Evolutionary conservation across 1,140 invertebrate genomes (phyloP), one percentile per base, ranked within the genome.

Genomic region (Drosophila funebris): DNA sequence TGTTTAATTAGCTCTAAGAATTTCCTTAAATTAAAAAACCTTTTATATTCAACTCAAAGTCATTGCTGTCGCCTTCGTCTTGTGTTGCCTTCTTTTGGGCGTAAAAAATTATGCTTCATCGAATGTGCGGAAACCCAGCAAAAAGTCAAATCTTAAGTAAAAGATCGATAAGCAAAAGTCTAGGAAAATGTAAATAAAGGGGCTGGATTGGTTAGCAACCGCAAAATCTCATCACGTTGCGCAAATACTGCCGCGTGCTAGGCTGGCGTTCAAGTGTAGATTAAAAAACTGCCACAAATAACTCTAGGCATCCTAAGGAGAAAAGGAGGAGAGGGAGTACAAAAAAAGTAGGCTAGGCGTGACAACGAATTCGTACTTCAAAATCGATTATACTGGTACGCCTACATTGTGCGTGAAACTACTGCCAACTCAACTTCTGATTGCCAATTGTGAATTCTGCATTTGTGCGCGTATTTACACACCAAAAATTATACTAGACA

Each of bases 151-250:
- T 57, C 79, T n/a, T n/a, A n/a, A n/a, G n/a, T n/a, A 57, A 80
- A 54, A 76, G 76, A 85, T 84, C 80, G 81, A 84, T 84, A 84
- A 67, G 74, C 52, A 29, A 58, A 68, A 52, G 57, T 29, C 33
- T 43, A 61, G 74, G 53, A 73, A 81, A 85, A 87, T 87, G 81
- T 85, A 85, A 87, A 87, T 85, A 85, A 76, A 85, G 82, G 56
- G 61, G 60, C 31, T 48, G 22, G 41, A 48, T 57, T 50, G 39
- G 52, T 72, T 72, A 57, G 14, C 36, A 76, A 73, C 82, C 78
- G 77, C 82, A 87, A 88, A 87, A 87, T 87, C 83, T 87, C 83
- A 87, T 87, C 82, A 87, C 82, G 83, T 87, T 87, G 82, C 60
- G 82, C 83, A 87, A 87, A 87, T 88, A 87, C 76, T 63, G 81